Evolutionary conservation across 2,888 invertebrate species (phyloP).

Genomic region (Nephrotoma guestfalica): DNA sequence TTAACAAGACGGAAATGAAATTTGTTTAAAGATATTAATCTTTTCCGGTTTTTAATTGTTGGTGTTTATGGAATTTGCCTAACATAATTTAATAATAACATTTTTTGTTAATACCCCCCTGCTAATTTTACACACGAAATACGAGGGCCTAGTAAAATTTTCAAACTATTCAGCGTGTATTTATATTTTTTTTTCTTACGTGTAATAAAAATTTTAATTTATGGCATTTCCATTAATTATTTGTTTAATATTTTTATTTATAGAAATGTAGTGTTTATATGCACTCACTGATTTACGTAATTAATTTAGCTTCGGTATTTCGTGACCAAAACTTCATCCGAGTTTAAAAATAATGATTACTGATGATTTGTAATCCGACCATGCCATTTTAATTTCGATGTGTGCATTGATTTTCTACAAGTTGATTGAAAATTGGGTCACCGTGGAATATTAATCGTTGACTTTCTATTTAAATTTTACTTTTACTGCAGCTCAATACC

Average conservation of each 20-base stretch:
- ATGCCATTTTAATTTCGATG: no score
- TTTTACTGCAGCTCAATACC: no score
- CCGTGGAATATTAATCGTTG: no score
- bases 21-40: neutral
- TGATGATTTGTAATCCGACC: no score
- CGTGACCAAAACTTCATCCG: neutral
- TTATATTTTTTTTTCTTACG: neutral
- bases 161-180: neutral
- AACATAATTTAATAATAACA: no score
- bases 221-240: neutral
- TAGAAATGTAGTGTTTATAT: neutral
- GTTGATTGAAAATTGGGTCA: no score
- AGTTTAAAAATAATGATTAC: no score
- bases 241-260: neutral
- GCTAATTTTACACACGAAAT: no score
- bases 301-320: neutral
- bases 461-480: no score
- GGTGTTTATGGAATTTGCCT: neutral
- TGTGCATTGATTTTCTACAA: no score
- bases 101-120: no score
- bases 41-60: neutral
- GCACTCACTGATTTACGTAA: neutral
- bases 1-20: neutral
- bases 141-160: no score
- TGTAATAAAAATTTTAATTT: neutral